Evolutionary conservation across 2,797 vertebrate genomes (phyloP).

Genomic region (Myotis findleyi): DNA sequence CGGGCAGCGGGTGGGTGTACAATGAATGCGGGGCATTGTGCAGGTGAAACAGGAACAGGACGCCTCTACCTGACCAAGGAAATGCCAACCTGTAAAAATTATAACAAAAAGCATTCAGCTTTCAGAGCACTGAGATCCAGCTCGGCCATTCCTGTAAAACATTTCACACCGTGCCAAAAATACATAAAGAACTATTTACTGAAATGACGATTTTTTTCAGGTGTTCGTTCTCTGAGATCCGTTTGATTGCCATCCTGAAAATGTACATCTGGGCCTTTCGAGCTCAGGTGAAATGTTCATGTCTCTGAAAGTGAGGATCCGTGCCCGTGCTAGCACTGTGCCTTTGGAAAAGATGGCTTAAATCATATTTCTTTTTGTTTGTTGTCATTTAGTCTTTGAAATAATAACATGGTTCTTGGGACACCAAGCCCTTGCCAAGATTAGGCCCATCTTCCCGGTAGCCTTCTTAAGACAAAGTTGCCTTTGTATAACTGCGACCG

Average conservation of each 20-base stretch:
- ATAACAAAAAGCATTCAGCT: conserved; percentile 24
- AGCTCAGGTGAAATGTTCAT: conserved; percentile 49
- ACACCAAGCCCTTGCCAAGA: conserved; percentile 87
- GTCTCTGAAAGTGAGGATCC: neutral
- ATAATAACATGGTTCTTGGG: conserved; percentile 84
- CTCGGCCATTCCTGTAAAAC: neutral
- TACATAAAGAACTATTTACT: neutral
- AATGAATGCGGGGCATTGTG: conserved; percentile 54
- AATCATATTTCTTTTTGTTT: conserved; percentile 84
- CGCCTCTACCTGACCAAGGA: conserved; percentile 52
- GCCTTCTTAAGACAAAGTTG: conserved; percentile 86
- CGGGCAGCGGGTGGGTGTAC: neutral
- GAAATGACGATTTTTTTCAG: conserved; percentile 22
- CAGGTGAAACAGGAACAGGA: conserved; percentile 23
- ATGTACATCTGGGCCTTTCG: neutral
- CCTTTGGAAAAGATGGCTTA: conserved; percentile 71
- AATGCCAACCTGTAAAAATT: conserved; percentile 44
- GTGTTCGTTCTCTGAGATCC: neutral
- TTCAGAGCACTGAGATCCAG: neutral
- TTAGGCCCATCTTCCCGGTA: conserved; percentile 85
- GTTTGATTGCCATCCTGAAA: conserved; percentile 29
- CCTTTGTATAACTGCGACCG: conserved; percentile 85
- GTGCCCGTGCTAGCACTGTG: neutral
- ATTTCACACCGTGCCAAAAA: neutral
- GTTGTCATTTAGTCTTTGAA: conserved; percentile 73